Base-by-base conservation (phyloP, 2,888 invertebrate species). In the Drosophila demipolita region DNA sequence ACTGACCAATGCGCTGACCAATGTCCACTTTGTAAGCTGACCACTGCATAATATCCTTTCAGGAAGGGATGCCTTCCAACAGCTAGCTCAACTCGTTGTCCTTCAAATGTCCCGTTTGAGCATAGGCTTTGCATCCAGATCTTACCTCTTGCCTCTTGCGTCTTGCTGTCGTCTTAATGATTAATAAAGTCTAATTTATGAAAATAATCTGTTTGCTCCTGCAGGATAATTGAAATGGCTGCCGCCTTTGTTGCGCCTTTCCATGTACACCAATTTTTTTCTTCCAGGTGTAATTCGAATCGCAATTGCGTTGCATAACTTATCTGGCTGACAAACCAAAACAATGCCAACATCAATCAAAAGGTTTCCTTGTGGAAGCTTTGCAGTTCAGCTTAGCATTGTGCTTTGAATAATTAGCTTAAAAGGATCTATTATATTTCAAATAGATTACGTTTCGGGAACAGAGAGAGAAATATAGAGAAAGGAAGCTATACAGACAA, bases 321-420 rank as follows among this genome's bases (percentile, higher is more conserved):
- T 65, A 63, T 70, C 54, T 50, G 80, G 73, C 89, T 92, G 92
- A 82, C 92, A 89, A 78, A 75, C 67, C 59, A 69, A 77, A 89
- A 92, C 90, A 92, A 92, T 89, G 83, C 86, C 68, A 73, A 87
- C 89, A 92, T 92, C 93, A 92, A 92, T 92, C 92, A 93, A 74
- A 75, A 53, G 74, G 74, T 65, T 70, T 74, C 60, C 53, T 42
- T 45, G 69, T 71, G 67, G 40, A 65, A 76, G 83, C 82, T 75
- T 86, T 78, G 71, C 85, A 53, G 61, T 67, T 49, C 68, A 67
- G 70, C 79, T 75, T 81, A 70, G 40, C 48, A 48, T 58, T 61
- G 54, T 70, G 53, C 48, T 87, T 83, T 82, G 80, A 67, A 75
- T 82, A 84, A 87, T 89, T 89, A 75, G 80, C 73, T 59, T 62